These are phyloP conservation scores for Microcebus tavaratra DNA, from an alignment of 2,113 vertebrate genomes.

Conservation along the genomic window DNA sequence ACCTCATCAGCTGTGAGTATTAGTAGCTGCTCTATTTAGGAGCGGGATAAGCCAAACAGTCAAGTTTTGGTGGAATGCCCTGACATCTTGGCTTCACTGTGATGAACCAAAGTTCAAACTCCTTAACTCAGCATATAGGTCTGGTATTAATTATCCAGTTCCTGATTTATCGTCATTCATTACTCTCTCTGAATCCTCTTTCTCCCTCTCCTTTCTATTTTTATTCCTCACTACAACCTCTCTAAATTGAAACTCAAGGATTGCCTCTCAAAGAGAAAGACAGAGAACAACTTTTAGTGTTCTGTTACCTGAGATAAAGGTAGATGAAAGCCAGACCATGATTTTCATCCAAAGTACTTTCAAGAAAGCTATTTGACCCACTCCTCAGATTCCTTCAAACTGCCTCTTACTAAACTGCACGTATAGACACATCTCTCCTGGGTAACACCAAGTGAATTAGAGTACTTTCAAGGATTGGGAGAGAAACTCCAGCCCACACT, in stretches of 20 bases:
- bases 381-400: neutral
- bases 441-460: neutral
- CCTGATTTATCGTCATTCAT: no score
- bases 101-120: neutral
- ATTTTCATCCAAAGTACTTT: neutral
- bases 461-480: neutral
- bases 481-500: neutral
- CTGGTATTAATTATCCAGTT: neutral
- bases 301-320: neutral
- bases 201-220: neutral
- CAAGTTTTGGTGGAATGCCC: no score
- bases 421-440: neutral
- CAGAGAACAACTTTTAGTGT: neutral
- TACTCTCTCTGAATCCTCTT: neutral
- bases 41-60: no score
- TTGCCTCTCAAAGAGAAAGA: neutral
- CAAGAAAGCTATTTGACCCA: neutral
- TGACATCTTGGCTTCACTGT: neutral
- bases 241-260: neutral
- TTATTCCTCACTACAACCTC: neutral
- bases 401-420: neutral
- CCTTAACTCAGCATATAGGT: neutral
- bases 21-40: no score
- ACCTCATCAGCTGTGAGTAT: no score
- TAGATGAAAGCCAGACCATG: neutral